Conservation (phyloP, 35 echinoderm and acorn worm genomes). For the Ophiothrix spiculata region DNA sequence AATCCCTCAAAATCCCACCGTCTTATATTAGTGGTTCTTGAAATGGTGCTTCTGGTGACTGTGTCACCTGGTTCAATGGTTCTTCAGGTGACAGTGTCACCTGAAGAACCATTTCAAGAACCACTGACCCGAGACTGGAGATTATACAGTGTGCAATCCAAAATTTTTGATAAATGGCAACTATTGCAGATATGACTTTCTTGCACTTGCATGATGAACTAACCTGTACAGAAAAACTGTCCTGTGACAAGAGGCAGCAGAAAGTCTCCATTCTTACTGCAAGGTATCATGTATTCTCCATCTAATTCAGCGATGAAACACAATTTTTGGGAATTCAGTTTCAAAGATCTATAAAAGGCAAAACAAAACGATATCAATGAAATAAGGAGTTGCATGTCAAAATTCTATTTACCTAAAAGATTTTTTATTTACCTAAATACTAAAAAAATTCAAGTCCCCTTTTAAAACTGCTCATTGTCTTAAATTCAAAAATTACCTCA, state of each 20-base stretch:
- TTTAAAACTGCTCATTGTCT: neutral
- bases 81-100: too few relatives aligned
- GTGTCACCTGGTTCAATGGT: neutral
- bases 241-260: slow-evolving; percentile 31
- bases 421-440: neutral
- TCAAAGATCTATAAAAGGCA: slow-evolving; percentile 21
- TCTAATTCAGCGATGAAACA: slow-evolving; percentile 36
- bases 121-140: too few relatives aligned
- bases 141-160: too few relatives aligned
- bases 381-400: neutral
- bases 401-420: too few relatives aligned
- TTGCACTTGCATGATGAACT: too few relatives aligned
- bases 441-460: neutral
- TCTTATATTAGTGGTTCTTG: too few relatives aligned
- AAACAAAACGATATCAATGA: neutral
- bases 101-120: too few relatives aligned
- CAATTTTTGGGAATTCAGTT: slow-evolving; percentile 40
- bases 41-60: neutral
- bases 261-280: slow-evolving; percentile 34
- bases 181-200: too few relatives aligned
- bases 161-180: too few relatives aligned
- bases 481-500: neutral
- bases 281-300: slow-evolving; percentile 35
- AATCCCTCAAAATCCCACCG: too few relatives aligned
- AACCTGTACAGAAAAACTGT: slow-evolving; percentile 42